Conservation (phyloP, 2,113 vertebrate species). For the Psittacula cyanocephala region DNA sequence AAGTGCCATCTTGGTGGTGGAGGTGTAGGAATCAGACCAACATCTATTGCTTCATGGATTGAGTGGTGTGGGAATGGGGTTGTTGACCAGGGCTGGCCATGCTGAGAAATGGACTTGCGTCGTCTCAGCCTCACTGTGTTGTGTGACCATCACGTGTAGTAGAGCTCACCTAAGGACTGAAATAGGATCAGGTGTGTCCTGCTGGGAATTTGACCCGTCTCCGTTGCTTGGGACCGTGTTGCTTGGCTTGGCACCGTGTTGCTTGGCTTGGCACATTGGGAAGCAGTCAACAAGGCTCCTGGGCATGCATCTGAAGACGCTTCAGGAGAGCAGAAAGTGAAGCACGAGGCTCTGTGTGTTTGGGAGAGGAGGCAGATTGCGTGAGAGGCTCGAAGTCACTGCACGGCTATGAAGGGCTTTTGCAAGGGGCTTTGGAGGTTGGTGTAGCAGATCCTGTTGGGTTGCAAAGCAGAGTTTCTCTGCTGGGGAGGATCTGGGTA, state of each 20-base stretch:
- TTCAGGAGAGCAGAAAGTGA: not conserved
- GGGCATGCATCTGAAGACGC: accelerated
- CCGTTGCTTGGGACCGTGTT: accelerated
- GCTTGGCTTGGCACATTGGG: accelerated
- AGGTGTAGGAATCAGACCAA: not conserved
- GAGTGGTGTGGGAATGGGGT: accelerated
- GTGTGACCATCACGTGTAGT: accelerated
- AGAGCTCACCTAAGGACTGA: not conserved
- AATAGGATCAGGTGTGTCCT: accelerated
- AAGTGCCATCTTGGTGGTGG: accelerated
- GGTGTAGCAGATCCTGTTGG: not conserved
- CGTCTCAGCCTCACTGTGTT: accelerated
- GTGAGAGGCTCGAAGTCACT: accelerated
- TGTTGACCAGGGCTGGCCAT: not conserved
- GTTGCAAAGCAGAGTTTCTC: not conserved
- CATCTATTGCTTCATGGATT: accelerated
- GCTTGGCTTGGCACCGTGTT: accelerated
- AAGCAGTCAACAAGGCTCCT: not conserved
- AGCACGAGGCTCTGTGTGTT: not conserved
- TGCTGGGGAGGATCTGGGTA: not conserved
- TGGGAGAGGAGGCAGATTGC: not conserved
- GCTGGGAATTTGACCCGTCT: too few relatives aligned
- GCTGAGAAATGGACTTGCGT: accelerated
- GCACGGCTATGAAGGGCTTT: not conserved
- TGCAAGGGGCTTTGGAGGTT: not conserved